Percentiles rank a stretch among this genome's conserved stretches.
Conservation (phyloP, 37 sponge, comb jelly and placozoan species). For the Diacarnus erythraeanus region DNA sequence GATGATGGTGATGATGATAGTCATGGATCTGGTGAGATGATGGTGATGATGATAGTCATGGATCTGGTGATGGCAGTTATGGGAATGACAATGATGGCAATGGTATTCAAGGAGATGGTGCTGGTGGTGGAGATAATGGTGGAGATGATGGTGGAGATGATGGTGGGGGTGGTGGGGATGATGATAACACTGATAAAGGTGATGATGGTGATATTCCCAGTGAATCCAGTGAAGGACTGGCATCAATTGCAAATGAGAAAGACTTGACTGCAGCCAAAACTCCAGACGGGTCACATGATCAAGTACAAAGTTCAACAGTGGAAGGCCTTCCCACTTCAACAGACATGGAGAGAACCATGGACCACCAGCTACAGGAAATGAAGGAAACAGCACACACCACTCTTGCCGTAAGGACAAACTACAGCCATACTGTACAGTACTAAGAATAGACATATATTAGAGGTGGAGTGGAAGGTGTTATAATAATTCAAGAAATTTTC, state of each 20-base stretch:
- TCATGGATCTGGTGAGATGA: neutral
- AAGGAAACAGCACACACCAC: neutral
- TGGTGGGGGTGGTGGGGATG: neutral
- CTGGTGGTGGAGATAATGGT: neutral
- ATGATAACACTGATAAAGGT: too few species aligned
- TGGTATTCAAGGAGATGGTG: neutral
- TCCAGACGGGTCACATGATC: too few species aligned
- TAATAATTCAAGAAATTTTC: too few species aligned
- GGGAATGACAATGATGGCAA: neutral
- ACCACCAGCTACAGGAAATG: neutral
- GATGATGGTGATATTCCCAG: neutral
- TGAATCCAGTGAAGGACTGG: too few species aligned
- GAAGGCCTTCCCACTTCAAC: neutral
- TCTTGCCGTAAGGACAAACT: conserved; percentile 9
- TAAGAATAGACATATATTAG: too few species aligned
- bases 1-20: neutral
- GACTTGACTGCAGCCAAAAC: too few species aligned
- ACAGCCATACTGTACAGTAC: too few species aligned
- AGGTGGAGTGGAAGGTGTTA: too few species aligned
- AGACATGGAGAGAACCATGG: neutral
- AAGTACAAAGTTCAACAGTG: too few species aligned
- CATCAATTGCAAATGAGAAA: too few species aligned
- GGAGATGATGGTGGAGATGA: neutral
- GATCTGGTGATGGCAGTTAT: neutral
- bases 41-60: neutral